A percentile compares a stretch with the other conserved stretches of the same genome.
phyloP scores from a whole-genome alignment of 2,113 vertebrate genomes.

The Cavia aperea region DNA sequence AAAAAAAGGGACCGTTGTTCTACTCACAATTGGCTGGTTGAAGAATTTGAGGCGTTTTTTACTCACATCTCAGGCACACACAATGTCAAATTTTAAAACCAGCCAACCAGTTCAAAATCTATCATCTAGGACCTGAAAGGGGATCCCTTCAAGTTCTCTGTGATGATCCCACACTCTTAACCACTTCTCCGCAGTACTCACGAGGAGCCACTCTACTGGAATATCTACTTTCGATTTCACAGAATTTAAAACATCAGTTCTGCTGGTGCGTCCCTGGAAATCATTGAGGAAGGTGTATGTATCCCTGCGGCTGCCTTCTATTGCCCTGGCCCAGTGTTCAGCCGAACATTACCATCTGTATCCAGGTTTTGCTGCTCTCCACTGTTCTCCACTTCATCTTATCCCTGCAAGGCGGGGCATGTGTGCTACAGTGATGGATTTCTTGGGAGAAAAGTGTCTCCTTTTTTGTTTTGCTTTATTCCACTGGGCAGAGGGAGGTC shows the following conservation, averaged over 20 bases:
- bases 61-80: not conserved
- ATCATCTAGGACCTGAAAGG: not conserved
- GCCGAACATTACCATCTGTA: not conserved
- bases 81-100: not conserved
- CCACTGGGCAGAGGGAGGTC: not conserved
- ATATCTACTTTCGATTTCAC: not conserved
- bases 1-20: not conserved
- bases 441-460: not conserved
- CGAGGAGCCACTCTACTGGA: not conserved
- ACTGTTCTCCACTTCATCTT: not conserved
- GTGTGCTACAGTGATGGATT: not conserved
- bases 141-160: not conserved
- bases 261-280: not conserved
- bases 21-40: not conserved
- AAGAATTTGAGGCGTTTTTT: conserved; percentile 12
- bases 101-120: not conserved
- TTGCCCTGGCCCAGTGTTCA: not conserved
- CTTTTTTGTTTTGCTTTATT: conserved; percentile 24
- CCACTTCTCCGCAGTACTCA: not conserved
- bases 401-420: not conserved
- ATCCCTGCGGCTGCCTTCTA: not conserved
- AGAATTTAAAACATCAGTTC: not conserved
- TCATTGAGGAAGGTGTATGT: not conserved
- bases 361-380: not conserved
- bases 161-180: not conserved